Evolutionary conservation across 2,113 vertebrate species (phyloP).

Genomic region (Cathartes aura): DNA sequence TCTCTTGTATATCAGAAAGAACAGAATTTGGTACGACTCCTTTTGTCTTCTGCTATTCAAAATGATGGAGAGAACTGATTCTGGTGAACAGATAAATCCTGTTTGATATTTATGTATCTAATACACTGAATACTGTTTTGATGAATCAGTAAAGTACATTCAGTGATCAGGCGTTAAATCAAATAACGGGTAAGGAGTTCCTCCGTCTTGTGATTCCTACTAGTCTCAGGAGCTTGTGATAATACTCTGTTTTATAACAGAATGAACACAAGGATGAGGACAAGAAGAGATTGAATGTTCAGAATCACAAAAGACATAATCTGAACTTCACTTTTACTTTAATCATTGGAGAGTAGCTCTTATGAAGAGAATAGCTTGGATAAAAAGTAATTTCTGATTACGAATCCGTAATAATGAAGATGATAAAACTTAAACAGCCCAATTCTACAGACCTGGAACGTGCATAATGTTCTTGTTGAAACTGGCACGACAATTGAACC

Average conservation of each 20-base stretch:
- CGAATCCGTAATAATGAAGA: neutral
- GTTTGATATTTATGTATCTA: neutral
- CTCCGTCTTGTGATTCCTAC: neutral
- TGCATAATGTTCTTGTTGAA: neutral
- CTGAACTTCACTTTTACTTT: neutral
- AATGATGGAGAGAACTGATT: neutral
- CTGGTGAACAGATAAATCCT: neutral
- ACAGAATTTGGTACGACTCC: neutral
- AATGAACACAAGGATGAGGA: neutral
- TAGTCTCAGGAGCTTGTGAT: neutral
- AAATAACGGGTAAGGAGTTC: neutral
- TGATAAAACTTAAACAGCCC: neutral
- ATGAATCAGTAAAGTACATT: neutral
- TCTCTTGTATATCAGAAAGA: neutral
- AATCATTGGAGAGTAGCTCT: neutral
- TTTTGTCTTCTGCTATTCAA: neutral
- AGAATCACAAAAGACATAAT: neutral
- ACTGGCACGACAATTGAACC: neutral
- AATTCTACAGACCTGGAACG: neutral
- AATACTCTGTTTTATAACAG: neutral
- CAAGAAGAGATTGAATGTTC: neutral
- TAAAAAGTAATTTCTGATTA: neutral
- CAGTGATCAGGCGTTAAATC: neutral
- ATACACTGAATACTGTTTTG: neutral
- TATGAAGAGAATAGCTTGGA: neutral